phyloP scores from a whole-genome alignment of 1,140 invertebrate species.

The Matsumurasca onukii region DNA sequence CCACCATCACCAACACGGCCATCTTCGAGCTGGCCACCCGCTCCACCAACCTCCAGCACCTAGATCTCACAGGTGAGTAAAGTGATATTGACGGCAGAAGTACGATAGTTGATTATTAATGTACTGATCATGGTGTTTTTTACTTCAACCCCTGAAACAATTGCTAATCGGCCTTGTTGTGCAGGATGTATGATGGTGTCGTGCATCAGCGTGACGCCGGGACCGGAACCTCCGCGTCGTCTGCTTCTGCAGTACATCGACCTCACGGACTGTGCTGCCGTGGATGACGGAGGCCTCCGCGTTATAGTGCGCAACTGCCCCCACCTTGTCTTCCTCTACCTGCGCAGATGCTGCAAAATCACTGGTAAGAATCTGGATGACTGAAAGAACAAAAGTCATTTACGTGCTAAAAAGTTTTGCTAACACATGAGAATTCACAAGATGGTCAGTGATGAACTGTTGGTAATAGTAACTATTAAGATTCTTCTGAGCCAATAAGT shows the following conservation, averaged over 20 bases:
- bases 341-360: slow-evolving; percentile 81
- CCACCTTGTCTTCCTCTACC: slow-evolving; percentile 83
- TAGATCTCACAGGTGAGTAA: slow-evolving; percentile 70
- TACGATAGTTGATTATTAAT: no score
- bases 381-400: no score
- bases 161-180: slow-evolving; percentile 35
- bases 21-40: slow-evolving; percentile 63
- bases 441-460: no score
- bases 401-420: no score
- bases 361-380: slow-evolving; percentile 65
- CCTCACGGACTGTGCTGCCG: slow-evolving; percentile 80
- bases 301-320: slow-evolving; percentile 83
- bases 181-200: slow-evolving; percentile 68
- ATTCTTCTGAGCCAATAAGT: no score
- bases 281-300: slow-evolving; percentile 80
- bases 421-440: no score
- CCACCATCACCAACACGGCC: slow-evolving; percentile 65
- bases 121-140: no score
- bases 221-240: slow-evolving; percentile 58
- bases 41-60: slow-evolving; percentile 68
- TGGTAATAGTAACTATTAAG: no score
- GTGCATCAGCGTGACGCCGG: slow-evolving; percentile 64
- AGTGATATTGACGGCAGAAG: no score
- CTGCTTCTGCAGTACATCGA: slow-evolving; percentile 72
- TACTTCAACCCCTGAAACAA: no score